Percentiles rank a stretch among this genome's conserved stretches.
These are phyloP conservation scores for Leptinotarsa lineolata DNA, from an alignment of 1,140 invertebrate species.

Conservation along the genomic window DNA sequence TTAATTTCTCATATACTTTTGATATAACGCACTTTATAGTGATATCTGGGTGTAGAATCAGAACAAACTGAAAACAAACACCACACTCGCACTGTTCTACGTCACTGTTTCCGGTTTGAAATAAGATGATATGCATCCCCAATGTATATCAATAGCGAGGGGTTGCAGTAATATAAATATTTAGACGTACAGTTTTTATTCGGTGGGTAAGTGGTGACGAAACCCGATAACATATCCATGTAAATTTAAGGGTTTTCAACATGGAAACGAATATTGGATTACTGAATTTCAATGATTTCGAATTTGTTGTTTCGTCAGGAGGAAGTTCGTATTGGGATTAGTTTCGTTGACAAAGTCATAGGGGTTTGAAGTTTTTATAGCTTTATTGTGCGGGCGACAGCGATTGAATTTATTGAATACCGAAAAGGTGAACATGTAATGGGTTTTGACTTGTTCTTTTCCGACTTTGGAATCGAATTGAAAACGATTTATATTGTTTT, in stretches of 20 bases:
- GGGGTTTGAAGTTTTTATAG: too few relatives aligned
- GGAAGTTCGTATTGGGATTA: background rate
- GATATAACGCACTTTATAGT: too few relatives aligned
- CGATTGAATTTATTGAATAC: too few relatives aligned
- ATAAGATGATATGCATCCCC: background rate
- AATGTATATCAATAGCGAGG: conserved; percentile 6
- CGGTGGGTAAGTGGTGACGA: conserved; percentile 10
- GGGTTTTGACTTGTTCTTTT: too few relatives aligned
- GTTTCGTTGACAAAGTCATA: too few relatives aligned
- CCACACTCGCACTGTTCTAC: background rate
- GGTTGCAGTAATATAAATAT: conserved; percentile 29
- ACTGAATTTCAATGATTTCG: conserved; percentile 29
- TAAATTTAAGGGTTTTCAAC: conserved; percentile 25
- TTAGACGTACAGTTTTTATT: conserved; percentile 26
- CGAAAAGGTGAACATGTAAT: too few relatives aligned
- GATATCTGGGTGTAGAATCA: too few relatives aligned
- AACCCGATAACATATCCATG: conserved; percentile 25
- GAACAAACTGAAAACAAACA: too few relatives aligned
- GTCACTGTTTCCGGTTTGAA: background rate
- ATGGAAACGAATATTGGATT: conserved; percentile 23
- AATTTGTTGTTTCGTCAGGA: background rate
- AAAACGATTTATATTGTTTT: too few relatives aligned
- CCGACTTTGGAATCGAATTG: too few relatives aligned
- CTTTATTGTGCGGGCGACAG: too few relatives aligned
- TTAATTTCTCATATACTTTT: too few relatives aligned